A percentile compares a stretch with the other conserved stretches of the same genome.
Conservation (phyloP, 2,113 vertebrate genomes). For the Mellivora capensis region DNA sequence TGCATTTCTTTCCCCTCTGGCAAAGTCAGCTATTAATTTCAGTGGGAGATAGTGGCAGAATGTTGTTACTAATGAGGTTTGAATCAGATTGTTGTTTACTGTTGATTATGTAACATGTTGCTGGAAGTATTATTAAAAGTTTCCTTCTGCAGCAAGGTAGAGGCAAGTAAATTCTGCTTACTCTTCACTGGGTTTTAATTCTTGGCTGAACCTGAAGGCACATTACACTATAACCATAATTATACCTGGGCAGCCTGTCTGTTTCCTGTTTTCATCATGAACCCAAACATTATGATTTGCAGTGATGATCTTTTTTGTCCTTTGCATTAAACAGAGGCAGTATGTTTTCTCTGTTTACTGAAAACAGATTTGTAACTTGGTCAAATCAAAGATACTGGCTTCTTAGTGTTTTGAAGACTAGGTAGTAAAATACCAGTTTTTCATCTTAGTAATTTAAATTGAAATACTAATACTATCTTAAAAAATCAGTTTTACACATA, state of each 20-base stretch:
- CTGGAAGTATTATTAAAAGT: slow-evolving; percentile 68
- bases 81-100: slow-evolving; percentile 71
- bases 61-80: slow-evolving; percentile 68
- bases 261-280: slow-evolving; percentile 72
- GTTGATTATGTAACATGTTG: slow-evolving; percentile 68
- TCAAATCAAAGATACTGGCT: slow-evolving; percentile 24
- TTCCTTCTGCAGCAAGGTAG: slow-evolving; percentile 61
- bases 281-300: slow-evolving; percentile 62
- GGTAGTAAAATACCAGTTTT: slow-evolving; percentile 2
- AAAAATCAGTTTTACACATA: slow-evolving; percentile 27
- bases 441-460: slow-evolving; percentile 29
- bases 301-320: slow-evolving; percentile 38
- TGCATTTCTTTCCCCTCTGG: slow-evolving; percentile 53
- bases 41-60: slow-evolving; percentile 55
- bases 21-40: slow-evolving; percentile 67
- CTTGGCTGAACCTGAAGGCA: slow-evolving; percentile 64
- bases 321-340: slow-evolving; percentile 40
- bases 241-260: slow-evolving; percentile 63
- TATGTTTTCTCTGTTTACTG: slow-evolving; percentile 41
- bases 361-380: slow-evolving; percentile 60
- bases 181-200: slow-evolving; percentile 68
- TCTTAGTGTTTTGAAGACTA: slow-evolving; percentile 52
- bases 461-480: neutral
- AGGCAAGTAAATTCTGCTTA: slow-evolving; percentile 56
- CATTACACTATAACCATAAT: slow-evolving; percentile 44